phyloP scores from a whole-genome alignment of 2,888 invertebrate genomes.

The Thymelicus sylvestris region DNA sequence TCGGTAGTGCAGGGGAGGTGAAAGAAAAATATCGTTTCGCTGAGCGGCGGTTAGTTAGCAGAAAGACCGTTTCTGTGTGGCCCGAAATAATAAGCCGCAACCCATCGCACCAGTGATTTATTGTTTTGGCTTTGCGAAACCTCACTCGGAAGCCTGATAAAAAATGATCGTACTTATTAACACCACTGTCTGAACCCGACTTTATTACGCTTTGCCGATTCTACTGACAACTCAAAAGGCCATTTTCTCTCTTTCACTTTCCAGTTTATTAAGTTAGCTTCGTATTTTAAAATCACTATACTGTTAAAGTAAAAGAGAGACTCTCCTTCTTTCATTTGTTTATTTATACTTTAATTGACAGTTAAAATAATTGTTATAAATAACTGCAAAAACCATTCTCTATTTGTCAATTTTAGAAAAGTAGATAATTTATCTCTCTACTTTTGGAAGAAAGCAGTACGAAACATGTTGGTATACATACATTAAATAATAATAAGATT shows the following conservation, averaged over 20 bases:
- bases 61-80: slow-evolving; percentile 66
- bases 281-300: not conserved
- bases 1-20: slow-evolving; percentile 41
- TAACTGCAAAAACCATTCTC: too few species aligned
- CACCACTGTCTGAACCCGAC: slow-evolving; percentile 66
- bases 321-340: too few species aligned
- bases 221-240: slow-evolving; percentile 46
- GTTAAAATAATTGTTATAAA: too few species aligned
- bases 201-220: slow-evolving; percentile 70
- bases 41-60: slow-evolving; percentile 69
- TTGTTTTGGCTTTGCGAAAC: slow-evolving; percentile 79
- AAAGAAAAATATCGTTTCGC: slow-evolving; percentile 68
- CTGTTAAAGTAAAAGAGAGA: not conserved
- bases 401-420: too few species aligned
- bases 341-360: too few species aligned
- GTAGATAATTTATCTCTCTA: too few species aligned
- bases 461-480: too few species aligned
- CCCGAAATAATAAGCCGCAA: slow-evolving; percentile 78
- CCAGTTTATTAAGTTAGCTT: not conserved
- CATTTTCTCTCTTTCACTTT: slow-evolving; percentile 29
- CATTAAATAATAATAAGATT: too few species aligned
- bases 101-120: slow-evolving; percentile 72
- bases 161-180: slow-evolving; percentile 82
- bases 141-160: slow-evolving; percentile 77
- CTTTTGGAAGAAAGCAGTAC: too few species aligned